Conservation (phyloP, 2,888 invertebrate species). For the Metacarcinus magister region DNA sequence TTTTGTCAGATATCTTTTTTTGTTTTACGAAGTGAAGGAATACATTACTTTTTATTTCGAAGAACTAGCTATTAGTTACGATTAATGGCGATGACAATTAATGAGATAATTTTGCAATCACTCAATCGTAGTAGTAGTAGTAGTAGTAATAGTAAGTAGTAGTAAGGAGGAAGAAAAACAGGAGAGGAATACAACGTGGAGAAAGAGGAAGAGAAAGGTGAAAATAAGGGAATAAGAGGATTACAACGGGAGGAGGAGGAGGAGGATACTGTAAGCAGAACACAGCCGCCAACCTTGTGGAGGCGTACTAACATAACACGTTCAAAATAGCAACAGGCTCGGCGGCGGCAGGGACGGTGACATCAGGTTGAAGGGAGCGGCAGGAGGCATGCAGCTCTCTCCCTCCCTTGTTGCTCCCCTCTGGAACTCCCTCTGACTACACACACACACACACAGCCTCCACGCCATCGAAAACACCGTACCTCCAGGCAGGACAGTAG, state of each 20-base stretch:
- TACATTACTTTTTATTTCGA: too few species aligned
- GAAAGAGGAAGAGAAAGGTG: neutral
- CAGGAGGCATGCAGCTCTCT: neutral
- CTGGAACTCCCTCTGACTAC: slow-evolving; percentile 16
- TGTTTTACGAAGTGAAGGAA: too few species aligned
- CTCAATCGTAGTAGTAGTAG: too few species aligned
- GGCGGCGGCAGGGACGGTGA: neutral
- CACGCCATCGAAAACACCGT: neutral
- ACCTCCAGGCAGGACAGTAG: neutral
- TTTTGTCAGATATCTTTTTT: neutral
- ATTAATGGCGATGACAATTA: too few species aligned
- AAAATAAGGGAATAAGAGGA: neutral
- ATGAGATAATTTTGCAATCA: too few species aligned
- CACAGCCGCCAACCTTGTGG: neutral
- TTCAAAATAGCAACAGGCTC: neutral
- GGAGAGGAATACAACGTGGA: neutral
- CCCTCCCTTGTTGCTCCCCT: neutral
- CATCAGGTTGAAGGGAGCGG: neutral
- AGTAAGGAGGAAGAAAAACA: neutral
- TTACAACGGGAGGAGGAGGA: neutral
- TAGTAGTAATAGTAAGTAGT: too few species aligned
- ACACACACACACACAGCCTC: slow-evolving; percentile 33
- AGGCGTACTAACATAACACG: neutral
- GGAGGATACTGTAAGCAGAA: neutral
- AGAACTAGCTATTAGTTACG: too few species aligned